Conservation (phyloP, 2,888 invertebrate genomes). For the Agrenia bidenticulata region DNA sequence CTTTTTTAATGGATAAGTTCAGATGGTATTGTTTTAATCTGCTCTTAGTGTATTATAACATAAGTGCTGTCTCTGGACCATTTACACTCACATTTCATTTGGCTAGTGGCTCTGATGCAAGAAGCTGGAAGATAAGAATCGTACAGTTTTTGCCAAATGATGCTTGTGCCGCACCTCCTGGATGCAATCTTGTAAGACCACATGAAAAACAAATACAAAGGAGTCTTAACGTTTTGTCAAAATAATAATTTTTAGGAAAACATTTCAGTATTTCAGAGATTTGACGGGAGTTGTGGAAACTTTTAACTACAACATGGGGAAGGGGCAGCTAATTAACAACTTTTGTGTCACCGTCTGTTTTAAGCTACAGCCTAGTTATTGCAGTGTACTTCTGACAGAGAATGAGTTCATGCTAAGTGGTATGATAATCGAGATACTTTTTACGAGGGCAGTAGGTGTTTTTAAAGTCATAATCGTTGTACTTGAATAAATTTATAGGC, state of each 20-base stretch:
- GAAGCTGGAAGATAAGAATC: slow-evolving; percentile 51
- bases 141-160: slow-evolving; percentile 48
- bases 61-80: slow-evolving; percentile 29
- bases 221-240: neutral
- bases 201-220: slow-evolving; percentile 2
- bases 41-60: slow-evolving; percentile 24
- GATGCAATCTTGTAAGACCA: slow-evolving; percentile 31
- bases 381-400: slow-evolving; percentile 45
- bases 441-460: neutral
- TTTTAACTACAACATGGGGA: slow-evolving; percentile 64
- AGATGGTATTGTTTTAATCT: too few species aligned
- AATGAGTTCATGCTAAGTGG: slow-evolving; percentile 45
- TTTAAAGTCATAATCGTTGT: too few species aligned
- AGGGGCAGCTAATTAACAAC: slow-evolving; percentile 43
- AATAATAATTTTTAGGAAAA: slow-evolving; percentile 7
- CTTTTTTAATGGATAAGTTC: too few species aligned
- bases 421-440: slow-evolving; percentile 12
- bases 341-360: slow-evolving; percentile 45
- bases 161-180: slow-evolving; percentile 45
- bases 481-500: slow-evolving; percentile 30
- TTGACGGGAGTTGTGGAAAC: slow-evolving; percentile 66
- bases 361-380: slow-evolving; percentile 36
- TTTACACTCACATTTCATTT: slow-evolving; percentile 38
- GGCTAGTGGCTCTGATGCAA: slow-evolving; percentile 17
- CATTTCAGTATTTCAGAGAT: slow-evolving; percentile 66